phyloP scores from a whole-genome alignment of 2,113 vertebrate genomes.

The Eidolon helvum region DNA sequence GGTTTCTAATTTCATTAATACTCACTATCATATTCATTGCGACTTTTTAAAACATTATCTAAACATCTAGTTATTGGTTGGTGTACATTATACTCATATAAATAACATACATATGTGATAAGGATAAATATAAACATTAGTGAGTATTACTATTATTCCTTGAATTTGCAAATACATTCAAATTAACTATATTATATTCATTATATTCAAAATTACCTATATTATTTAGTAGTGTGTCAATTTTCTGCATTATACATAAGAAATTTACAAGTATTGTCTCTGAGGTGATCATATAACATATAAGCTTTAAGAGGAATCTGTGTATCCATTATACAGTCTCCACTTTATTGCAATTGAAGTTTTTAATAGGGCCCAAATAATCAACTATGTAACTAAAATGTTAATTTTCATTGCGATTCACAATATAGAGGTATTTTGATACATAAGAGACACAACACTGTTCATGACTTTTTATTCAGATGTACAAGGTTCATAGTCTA shows the following conservation, averaged over 20 bases:
- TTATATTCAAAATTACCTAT: neutral
- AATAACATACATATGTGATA: neutral
- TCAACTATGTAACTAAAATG: neutral
- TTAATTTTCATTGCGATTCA: constrained; percentile 29
- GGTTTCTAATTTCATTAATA: neutral
- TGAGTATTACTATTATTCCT: neutral
- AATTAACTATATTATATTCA: neutral
- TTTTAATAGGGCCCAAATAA: neutral
- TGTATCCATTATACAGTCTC: neutral
- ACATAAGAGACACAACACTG: neutral
- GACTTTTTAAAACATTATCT: neutral
- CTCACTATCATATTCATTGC: neutral
- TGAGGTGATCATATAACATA: neutral
- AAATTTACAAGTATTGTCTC: neutral
- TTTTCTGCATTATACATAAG: neutral
- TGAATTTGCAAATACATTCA: neutral
- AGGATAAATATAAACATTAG: neutral
- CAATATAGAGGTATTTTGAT: neutral
- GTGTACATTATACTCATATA: neutral
- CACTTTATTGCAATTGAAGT: neutral
- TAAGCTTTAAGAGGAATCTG: neutral
- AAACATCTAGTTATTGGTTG: neutral
- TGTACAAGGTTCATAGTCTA: neutral
- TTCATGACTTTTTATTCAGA: neutral
- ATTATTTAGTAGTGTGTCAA: constrained; percentile 10